Base-by-base conservation (phyloP, 2,888 invertebrate genomes). In the Leuctra nigra region DNA sequence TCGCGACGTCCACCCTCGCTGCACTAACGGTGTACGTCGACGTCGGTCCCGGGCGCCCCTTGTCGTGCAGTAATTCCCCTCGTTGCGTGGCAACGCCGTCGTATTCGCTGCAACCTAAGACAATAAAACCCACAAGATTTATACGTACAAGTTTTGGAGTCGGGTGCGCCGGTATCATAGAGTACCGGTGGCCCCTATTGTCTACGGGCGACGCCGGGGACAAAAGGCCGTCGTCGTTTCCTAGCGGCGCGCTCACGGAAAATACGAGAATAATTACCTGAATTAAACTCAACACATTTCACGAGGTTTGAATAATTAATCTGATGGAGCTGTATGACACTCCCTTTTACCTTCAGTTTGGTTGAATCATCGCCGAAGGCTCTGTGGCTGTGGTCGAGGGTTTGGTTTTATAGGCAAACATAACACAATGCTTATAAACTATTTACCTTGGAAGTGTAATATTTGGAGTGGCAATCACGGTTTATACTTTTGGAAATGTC, bases 111-210 rank as follows among this genome's bases (percentile, higher is more conserved):
- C 48, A 14, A 33, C 25, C 18, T 9, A 23, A 50, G 50, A 50
- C 50, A 50, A 50, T 50, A 50, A 50, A 50, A 50, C 35, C 50
- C 50, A 18, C 50, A 33, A 50, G 50, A 50, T 50, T 50, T 50
- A 50, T 50, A 50, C 50, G 50, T 9, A 11, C 50, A 33, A 35
- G 50, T 50, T 50, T 50, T 18, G n/a, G 33, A 18, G 35, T 20
- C 20, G n/a, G 33, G 13, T 29, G 33, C 33, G 18, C n/a, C 2
- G n/a, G 48, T 44, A 44, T 44, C 48, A 48, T 48, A 47, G 48
- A 29, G 48, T 33, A 25, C 25, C 29, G 48, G 16, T 29, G 16
- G 50, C n/a, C 33, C 18, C 35, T 35, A 20, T 33, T 50, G 35
- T 50, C 50, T 50, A 18, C 3, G 35, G 9, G 13, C 6, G 13